phyloP scores from a whole-genome alignment of 2,888 invertebrate genomes.

The Tetramorium bicarinatum region DNA sequence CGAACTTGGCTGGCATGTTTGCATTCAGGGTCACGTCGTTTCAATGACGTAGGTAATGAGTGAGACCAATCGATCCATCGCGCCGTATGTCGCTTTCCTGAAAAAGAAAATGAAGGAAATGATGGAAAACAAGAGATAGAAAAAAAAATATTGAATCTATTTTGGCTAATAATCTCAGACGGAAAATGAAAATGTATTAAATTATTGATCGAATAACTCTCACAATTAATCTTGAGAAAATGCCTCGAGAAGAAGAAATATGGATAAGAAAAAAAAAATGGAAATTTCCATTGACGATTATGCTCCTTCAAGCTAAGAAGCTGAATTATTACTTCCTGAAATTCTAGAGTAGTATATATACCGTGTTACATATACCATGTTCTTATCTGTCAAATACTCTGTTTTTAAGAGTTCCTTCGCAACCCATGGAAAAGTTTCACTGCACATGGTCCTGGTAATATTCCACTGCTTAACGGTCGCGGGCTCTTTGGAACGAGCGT shows the following conservation, averaged over 20 bases:
- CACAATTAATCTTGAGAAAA: background rate
- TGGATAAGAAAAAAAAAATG: background rate
- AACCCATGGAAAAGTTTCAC: constrained; percentile 35
- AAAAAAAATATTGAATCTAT: background rate
- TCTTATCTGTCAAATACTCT: constrained; percentile 16
- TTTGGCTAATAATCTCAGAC: background rate
- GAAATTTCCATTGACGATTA: background rate
- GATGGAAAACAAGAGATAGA: background rate
- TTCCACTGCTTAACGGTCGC: constrained; percentile 58
- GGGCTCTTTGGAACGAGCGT: constrained; percentile 58
- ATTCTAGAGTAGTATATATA: background rate
- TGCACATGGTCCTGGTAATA: constrained; percentile 61
- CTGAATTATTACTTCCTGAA: background rate
- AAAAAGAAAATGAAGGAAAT: constrained; percentile 1
- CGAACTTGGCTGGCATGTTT: constrained; percentile 74
- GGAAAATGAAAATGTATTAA: background rate
- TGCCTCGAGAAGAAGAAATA: background rate
- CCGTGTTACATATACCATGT: background rate
- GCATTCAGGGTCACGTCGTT: constrained; percentile 74
- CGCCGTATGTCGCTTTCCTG: constrained; percentile 5
- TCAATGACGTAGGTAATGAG: constrained; percentile 71
- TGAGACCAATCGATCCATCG: constrained; percentile 46
- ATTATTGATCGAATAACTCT: background rate
- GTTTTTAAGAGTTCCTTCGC: background rate
- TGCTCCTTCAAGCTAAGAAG: background rate